These are phyloP conservation scores for Epizoanthus stellaris DNA, from an alignment of 92 coral and sea anemone genomes.

Conservation along the genomic window DNA sequence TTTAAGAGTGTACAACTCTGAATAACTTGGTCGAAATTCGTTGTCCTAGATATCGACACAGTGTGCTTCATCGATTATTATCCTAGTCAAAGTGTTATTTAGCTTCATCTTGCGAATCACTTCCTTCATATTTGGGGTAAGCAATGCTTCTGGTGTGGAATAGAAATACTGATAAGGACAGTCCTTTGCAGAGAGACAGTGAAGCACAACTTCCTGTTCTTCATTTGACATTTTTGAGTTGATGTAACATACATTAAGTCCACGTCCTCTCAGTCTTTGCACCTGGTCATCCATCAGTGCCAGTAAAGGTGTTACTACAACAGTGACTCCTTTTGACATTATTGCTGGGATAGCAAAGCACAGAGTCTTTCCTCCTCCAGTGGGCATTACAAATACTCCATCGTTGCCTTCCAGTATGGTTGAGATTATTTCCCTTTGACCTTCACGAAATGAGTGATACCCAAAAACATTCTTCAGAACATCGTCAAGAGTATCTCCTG, in stretches of 20 bases:
- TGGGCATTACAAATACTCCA: slow-evolving; percentile 19
- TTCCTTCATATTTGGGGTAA: background rate
- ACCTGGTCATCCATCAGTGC: slow-evolving; percentile 13
- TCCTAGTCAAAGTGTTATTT: background rate
- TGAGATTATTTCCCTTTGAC: background rate
- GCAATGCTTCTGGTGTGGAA: slow-evolving; percentile 5
- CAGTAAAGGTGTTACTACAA: background rate
- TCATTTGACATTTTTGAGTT: background rate
- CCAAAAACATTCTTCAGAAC: slow-evolving; percentile 6
- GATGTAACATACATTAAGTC: background rate
- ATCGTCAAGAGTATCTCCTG: slow-evolving; percentile 1
- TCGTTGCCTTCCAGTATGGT: background rate
- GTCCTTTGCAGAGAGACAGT: slow-evolving; percentile 9
- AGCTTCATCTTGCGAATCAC: background rate
- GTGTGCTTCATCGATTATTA: slow-evolving; percentile 43
- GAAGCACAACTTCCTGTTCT: slow-evolving; percentile 2
- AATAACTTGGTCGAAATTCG: slow-evolving; percentile 53
- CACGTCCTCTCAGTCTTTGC: slow-evolving; percentile 1
- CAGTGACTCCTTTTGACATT: background rate
- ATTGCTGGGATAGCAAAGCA: background rate
- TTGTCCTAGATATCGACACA: slow-evolving; percentile 62
- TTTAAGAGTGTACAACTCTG: background rate
- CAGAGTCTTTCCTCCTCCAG: slow-evolving; percentile 1
- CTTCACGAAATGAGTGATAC: slow-evolving; percentile 12
- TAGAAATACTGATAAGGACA: slow-evolving; percentile 4